Conservation (phyloP, 2,888 invertebrate genomes). For the Bugula neritina region DNA sequence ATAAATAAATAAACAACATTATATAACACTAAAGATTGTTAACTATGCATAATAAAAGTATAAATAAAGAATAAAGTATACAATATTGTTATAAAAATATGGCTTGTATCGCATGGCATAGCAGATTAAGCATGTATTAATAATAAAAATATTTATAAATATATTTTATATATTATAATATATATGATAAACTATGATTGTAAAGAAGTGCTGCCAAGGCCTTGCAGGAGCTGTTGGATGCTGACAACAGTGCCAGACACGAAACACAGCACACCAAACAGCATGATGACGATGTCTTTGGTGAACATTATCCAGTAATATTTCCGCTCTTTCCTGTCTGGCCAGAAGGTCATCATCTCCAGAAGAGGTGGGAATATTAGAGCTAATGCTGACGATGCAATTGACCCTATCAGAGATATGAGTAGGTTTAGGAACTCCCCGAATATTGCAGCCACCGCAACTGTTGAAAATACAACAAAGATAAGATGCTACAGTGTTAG, state of each 20-base stretch:
- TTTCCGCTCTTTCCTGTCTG: constrained; percentile 30
- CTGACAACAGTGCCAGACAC: constrained; percentile 63
- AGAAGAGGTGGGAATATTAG: constrained; percentile 50
- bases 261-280: constrained; percentile 76
- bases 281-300: constrained; percentile 70
- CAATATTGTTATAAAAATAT: no score
- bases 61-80: no score
- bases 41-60: no score
- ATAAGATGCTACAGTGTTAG: no score
- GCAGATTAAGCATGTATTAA: no score
- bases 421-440: constrained; percentile 50
- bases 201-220: not conserved
- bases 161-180: no score
- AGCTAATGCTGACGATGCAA: constrained; percentile 48
- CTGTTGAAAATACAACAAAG: no score
- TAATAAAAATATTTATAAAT: no score
- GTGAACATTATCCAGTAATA: constrained; percentile 44
- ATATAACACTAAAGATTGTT: no score
- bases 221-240: constrained; percentile 17
- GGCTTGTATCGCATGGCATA: no score
- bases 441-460: constrained; percentile 26
- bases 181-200: no score
- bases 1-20: no score
- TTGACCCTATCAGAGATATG: constrained; percentile 51
- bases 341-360: constrained; percentile 43